Evolutionary conservation across 2,113 vertebrate species (phyloP), one percentile per base, ranked within the genome.

Genomic region (Scortum barcoo): DNA sequence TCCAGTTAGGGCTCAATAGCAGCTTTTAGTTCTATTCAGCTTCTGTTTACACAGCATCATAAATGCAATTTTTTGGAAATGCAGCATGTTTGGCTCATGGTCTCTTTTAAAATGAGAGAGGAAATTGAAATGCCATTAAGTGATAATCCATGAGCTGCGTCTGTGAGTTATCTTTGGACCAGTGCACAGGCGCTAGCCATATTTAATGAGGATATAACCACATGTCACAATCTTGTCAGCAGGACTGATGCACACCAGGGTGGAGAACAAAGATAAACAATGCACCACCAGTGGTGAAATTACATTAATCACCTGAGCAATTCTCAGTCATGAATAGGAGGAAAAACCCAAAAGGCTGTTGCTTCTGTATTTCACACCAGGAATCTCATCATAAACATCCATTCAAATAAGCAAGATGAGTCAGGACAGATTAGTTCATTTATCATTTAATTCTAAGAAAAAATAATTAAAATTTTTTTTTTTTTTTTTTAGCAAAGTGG

Each of bases 201-300:
- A 67, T 26, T 58, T 85, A 81, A 86, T 88, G 61, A 90, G 86
- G 73, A 75, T 76, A 56, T 75, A 73, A 79, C 42, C 38, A 2
- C 53, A 28, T 62, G 60, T 69, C 76, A 77, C 74, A 75, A 71
- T 83, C 60, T 57, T 72, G 71, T 88, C 76, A 69, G 19, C 26
- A n/a, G 54, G 5, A 46, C 30, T 42, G 38, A 86, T 72, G 36
- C 40, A 44, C 38, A 76, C 57, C 57, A 82, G 78, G 79, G 76
- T 86, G 69, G 57, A 66, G 62, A 66, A 72, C 62, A 76, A 67
- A 82, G 78, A 88, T 76, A 74, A 90, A 87, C 69, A 80, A 78
- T 72, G 44, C 28, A 58, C 22, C 30, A 61, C 30, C 56, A 58
- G 54, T 24, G 58, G 76, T 13, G 51, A 81, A 78, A 74, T 80